These are phyloP conservation scores for Smittia sp. DNA, from an alignment of 2,888 invertebrate genomes.

Conservation along the genomic window DNA sequence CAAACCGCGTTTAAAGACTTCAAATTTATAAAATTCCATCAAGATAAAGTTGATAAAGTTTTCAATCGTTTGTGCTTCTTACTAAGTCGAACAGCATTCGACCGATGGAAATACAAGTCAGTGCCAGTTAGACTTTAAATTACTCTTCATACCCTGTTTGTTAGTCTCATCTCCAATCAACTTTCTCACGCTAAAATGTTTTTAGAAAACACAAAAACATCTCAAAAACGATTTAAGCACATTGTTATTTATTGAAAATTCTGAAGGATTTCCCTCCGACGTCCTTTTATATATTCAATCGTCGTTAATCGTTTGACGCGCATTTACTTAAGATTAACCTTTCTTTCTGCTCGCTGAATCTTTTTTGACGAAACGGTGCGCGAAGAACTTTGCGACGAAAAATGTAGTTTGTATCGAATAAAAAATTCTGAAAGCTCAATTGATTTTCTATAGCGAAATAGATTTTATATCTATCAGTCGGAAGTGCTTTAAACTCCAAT, in stretches of 20 bases:
- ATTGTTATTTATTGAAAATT: slow-evolving; percentile 1
- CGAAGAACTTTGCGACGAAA: background rate
- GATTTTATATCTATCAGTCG: too few relatives aligned
- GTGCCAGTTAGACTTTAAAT: slow-evolving; percentile 20
- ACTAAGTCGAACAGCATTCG: too few relatives aligned
- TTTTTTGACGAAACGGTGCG: background rate
- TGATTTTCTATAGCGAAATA: background rate
- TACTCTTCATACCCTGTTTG: background rate
- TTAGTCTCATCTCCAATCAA: background rate
- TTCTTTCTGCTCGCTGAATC: background rate
- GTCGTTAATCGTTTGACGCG: too few relatives aligned
- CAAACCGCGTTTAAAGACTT: background rate
- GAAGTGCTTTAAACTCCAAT: too few relatives aligned
- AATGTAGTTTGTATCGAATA: background rate
- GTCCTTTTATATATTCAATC: background rate
- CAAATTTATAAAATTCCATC: slow-evolving; percentile 1
- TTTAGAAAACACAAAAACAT: background rate
- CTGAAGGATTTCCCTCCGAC: background rate
- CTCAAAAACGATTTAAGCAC: background rate
- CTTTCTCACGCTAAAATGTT: background rate
- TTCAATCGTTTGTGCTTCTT: background rate
- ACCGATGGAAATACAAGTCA: slow-evolving; percentile 2
- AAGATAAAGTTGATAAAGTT: background rate
- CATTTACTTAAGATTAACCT: background rate
- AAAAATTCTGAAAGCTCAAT: background rate